phyloP scores from a whole-genome alignment of 1,140 invertebrate genomes.

The Trachelipus rathkii region DNA sequence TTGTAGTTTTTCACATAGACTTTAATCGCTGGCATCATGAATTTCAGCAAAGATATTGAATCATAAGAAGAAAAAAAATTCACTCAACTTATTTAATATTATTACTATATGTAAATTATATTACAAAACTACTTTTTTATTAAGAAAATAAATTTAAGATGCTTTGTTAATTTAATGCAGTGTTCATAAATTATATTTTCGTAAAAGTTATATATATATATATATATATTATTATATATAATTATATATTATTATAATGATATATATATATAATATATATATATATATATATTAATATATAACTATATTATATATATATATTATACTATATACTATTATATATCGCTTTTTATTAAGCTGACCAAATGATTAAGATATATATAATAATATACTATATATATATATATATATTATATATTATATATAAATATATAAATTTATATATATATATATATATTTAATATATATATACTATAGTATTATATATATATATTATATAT shows the following conservation, averaged over 20 bases:
- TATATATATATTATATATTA: neutral
- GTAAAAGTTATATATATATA: neutral
- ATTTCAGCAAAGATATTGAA: conserved; percentile 73
- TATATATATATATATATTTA: neutral
- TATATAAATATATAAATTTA: neutral
- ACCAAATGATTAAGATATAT: too few species aligned
- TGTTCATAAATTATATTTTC: neutral
- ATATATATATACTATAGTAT: too few species aligned
- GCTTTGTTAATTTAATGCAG: neutral
- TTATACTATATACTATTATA: neutral
- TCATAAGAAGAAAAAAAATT: neutral
- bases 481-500: too few species aligned
- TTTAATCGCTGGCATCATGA: conserved; percentile 99
- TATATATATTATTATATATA: neutral
- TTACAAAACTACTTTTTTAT: neutral
- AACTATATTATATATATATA: neutral
- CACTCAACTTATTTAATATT: neutral
- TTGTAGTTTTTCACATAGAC: conserved; percentile 98
- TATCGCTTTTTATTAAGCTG: neutral
- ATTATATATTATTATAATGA: neutral
- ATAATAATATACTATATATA: too few species aligned
- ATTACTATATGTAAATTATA: neutral
- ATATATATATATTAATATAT: neutral
- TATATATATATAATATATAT: neutral
- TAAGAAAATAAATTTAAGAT: neutral